Percentiles rank a stretch among this genome's conserved stretches.
These are phyloP conservation scores for Cyanistes caeruleus DNA, from an alignment of 2,113 vertebrate species.

Conservation along the genomic window DNA sequence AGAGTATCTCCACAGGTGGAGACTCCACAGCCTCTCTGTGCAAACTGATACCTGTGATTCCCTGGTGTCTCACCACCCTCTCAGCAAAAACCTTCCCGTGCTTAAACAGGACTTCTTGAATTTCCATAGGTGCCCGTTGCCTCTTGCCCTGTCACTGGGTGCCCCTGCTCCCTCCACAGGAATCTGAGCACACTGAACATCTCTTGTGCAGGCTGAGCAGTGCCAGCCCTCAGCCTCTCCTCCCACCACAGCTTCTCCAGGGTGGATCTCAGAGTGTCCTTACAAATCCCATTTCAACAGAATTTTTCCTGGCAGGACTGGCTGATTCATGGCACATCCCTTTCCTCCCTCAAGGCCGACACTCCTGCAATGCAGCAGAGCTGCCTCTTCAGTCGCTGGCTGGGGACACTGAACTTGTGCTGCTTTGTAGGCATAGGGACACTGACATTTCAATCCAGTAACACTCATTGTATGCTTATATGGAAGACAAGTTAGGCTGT, in stretches of 20 bases:
- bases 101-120: neutral
- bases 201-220: neutral
- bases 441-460: neutral
- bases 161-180: neutral
- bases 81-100: neutral
- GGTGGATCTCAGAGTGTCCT: neutral
- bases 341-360: neutral
- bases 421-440: neutral
- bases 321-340: neutral
- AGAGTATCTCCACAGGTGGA: neutral
- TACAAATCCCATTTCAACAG: neutral
- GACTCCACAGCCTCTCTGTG: neutral
- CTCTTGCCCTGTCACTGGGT: neutral
- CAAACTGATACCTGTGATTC: neutral
- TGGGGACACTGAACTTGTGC: neutral
- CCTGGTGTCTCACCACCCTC: neutral
- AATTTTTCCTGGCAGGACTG: neutral
- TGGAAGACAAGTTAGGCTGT: neutral
- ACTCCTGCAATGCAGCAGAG: neutral
- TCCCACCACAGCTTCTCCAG: neutral
- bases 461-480: neutral
- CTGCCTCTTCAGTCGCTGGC: neutral
- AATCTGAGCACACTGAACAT: neutral
- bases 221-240: neutral
- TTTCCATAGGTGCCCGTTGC: neutral